Base-by-base conservation (phyloP, 2,888 invertebrate genomes). In the Drosophila diplacantha region DNA sequence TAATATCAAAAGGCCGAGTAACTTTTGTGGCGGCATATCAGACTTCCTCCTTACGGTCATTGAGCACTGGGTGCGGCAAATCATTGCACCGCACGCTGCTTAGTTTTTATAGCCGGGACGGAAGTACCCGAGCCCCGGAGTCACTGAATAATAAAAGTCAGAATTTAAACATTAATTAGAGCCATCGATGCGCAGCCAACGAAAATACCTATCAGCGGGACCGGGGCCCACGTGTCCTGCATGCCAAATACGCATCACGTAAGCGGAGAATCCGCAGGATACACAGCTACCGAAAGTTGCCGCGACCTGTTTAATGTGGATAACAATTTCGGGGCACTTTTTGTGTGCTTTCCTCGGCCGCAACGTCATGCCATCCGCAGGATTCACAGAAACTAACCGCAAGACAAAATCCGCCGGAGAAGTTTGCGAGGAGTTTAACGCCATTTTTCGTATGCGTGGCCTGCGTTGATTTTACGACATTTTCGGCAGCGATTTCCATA, bases 111-210 rank as follows among this genome's bases (percentile, higher is more conserved):
- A 59, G 50, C 44, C 50, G 38, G 35, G 14, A n/a, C 44, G 61
- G 41, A 53, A 24, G 41, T 37, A 20, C 35, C 29, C 34, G 20
- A 44, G 39, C 1, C n/a, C 38, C 38, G 9, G 34, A 47, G 53
- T 49, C 53, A 49, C 44, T 74, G 77, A 68, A 80, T 77, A 79
- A 69, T 79, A 70, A 70, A 80, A 72, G 55, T 61, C 72, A 66
- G 74, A 81, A 74, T 82, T 84, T 81, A 82, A 85, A 80, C 82
- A 81, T 80, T 85, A 85, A 85, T 85, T 85, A 85, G 78, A 82
- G 71, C 73, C 77, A 84, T 81, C 69, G 72, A 73, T 73, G 74
- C 74, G 73, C 35, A 73, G 44, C 69, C 71, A 74, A 69, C 58
- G 57, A 50, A 50, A 49, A 44, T 63, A 59, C 47, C 58, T 54